Base-by-base conservation (phyloP, 2,797 vertebrate genomes). In the Gymnoscopelus braueri region DNA sequence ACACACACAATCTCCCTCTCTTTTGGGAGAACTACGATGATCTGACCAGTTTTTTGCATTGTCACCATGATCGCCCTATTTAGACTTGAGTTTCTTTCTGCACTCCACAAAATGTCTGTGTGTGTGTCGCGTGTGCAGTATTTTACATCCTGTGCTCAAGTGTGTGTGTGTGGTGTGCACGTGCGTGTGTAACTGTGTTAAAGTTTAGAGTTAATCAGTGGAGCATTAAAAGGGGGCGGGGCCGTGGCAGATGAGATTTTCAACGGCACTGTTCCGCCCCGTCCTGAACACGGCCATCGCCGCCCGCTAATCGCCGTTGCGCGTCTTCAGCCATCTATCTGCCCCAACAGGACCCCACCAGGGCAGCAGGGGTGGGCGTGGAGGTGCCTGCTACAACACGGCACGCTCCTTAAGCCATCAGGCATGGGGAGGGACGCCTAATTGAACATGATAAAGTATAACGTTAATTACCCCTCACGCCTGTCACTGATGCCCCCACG, bases 361-460 rank as follows among this genome's bases (percentile, higher is more conserved):
- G 94, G 91, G 89, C 88, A 90, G 89, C 85, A 84, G 87, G 89
- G 86, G 81, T 85, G 90, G 84, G 90, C 87, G 92, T 89, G 88
- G 90, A 58, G 72, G 84, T 78, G 65, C 83, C 82, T 87, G 88
- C 84, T 84, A 92, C 81, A 92, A 94, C 94, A 92, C 86, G 91
- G 95, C 96, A 97, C 82, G 96, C 95, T 98, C 92, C 88, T 97
- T 97, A 98, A 96, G 93, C 95, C 94, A 98, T 97, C 96, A 95
- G 95, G 93, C 95, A 96, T 75, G 93, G 95, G 96, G 96, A 86
- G 84, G 94, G 93, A 95, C 88, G 92, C 94, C 95, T 99, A 99
- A 99, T 98, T 98, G 97, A 99, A 99, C 97, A 99, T 98, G 97
- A 99, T 99, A 98, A 99, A 99, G 97, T 98, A 95, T 96, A 96